Base-by-base conservation (phyloP, 92 coral and sea anemone genomes). In the Pocillopora meandrina region DNA sequence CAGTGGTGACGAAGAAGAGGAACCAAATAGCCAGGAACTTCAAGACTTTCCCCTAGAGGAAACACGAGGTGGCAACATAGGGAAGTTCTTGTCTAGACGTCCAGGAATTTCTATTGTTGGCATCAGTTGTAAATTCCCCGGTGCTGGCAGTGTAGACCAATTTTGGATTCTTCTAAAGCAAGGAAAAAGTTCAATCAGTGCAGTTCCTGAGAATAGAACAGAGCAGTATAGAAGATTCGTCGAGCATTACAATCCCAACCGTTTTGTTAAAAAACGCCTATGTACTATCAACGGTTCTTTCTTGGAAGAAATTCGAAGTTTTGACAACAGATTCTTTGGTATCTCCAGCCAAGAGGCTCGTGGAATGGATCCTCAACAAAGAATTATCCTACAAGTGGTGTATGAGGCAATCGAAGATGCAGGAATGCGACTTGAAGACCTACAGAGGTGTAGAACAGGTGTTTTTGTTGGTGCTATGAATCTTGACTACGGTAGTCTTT, bases 351-450 rank as follows among this genome's bases (percentile, higher is more conserved):
- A 87, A 35, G 98, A 94, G 73, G 92, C 93, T 18, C 93, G 88
- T 65, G 86, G 86, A 56, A 83, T 94, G 92, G 98, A 94, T 86
- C 98, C 98, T 7, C 98, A 92, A 59, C 98, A 94, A 61, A 64
- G 95, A 72, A 80, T 94, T 36, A 84, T 92, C 14, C 87, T 94
- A 18, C 90, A 94, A 79, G 93, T 92, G 20, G 95, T 90, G 49
- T 94, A 92, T 77, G 98, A 94, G 70, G 98, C 98, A 20, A 94
- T 92, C 47, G 98, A 94, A 87, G 98, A 93, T 56, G 92, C 98
- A 0, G 98, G 98, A 15, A 23, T 23, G 26, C 26, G 26, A 23
- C 26, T 23, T 23, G 26, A 23, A 23, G 26, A 23, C 26, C 26
- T 23, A 23, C 26, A 23, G 26, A 23, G 26, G 26, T 23, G 26